Conservation (phyloP, 2,888 invertebrate genomes). For the Dicyrtoma fusca region DNA sequence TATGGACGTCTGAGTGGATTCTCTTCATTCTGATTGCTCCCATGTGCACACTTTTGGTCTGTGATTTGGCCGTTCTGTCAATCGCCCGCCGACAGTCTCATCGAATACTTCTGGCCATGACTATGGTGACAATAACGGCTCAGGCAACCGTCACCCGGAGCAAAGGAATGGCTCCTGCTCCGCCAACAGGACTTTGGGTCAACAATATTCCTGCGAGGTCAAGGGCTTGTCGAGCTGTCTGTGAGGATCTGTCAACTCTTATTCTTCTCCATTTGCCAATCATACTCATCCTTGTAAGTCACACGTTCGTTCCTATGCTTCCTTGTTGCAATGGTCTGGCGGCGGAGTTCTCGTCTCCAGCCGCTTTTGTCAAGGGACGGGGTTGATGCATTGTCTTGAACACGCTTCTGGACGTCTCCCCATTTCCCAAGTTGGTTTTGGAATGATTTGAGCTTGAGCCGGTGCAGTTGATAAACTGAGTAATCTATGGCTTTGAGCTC, state of each 20-base stretch:
- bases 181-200: constrained; percentile 53
- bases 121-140: constrained; percentile 80
- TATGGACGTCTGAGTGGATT: constrained; percentile 55
- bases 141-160: constrained; percentile 65
- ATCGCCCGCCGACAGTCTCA: constrained; percentile 74
- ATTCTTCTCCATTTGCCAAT: constrained; percentile 53
- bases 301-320: background rate
- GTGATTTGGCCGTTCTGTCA: constrained; percentile 60
- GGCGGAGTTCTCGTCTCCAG: too few species aligned
- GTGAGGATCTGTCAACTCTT: constrained; percentile 53
- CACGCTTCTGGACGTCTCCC: background rate
- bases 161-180: constrained; percentile 53
- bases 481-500: too few species aligned
- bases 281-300: constrained; percentile 54
- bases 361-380: too few species aligned
- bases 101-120: constrained; percentile 81
- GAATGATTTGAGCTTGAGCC: background rate
- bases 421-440: too few species aligned
- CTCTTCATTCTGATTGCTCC: constrained; percentile 57
- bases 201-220: constrained; percentile 56
- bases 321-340: too few species aligned
- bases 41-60: constrained; percentile 55
- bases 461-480: too few species aligned
- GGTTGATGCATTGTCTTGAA: background rate
- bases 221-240: constrained; percentile 54